Evolutionary conservation across 2,797 vertebrate genomes (phyloP), one percentile per base, ranked within the genome.

Genomic region (Diglossa cyanea): DNA sequence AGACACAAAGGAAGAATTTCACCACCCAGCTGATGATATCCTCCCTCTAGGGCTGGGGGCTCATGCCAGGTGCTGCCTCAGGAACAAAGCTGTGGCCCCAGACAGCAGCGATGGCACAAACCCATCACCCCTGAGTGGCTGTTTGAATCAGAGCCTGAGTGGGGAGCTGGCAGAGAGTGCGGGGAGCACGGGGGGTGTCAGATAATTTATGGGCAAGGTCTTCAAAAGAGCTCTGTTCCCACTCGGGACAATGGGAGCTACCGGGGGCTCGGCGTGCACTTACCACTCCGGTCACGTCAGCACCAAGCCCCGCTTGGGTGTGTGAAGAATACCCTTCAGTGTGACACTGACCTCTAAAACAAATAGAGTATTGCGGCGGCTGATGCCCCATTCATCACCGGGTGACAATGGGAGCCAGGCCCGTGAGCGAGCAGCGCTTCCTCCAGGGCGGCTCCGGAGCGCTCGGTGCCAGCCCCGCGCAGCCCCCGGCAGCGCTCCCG

Each of bases 301-400:
- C 95, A 53, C 91, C 93, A 90, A 83, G 28, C 90, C 94, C 92
- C 50, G 92, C 63, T 66, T 53, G 40, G 81, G 94, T 72, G 79
- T 35, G 78, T 91, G 95, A 97, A 92, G 91, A 96, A 96, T 95
- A 93, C 92, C 94, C 96, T 96, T 94, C 95, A 94, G 94, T 95
- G 91, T 96, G 95, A 96, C 95, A 97, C 89, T 95, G 96, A 94
- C 94, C 92, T 95, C 96, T 93, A 95, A 96, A 92, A 96, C 95
- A 96, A 97, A 96, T 77, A 95, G 95, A 81, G 94, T 65, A 83
- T 95, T 91, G 94, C 96, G 2, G 94, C 70, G 7, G 75, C 91
- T 90, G 95, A 88, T 88, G 96, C 17, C 82, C 91, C 95, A 97
- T 97, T 97, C 96, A 96, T 96, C 96, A 97, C 51, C 2, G 91